Conservation (phyloP, 37 sponge, comb jelly and placozoan species). For the Beroe ovata region DNA sequence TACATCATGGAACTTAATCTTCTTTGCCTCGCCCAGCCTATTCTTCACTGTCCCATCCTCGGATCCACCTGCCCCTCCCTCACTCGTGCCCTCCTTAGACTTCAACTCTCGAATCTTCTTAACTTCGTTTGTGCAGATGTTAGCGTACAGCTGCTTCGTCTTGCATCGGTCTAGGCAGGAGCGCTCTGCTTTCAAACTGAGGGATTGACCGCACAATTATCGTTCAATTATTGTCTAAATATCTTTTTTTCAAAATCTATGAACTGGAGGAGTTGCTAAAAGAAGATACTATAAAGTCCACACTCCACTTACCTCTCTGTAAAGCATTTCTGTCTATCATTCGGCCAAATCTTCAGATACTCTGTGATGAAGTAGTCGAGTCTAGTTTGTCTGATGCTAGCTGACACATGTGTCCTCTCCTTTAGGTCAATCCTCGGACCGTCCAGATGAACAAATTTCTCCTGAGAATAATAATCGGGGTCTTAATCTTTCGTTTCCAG, state of each 20-base stretch:
- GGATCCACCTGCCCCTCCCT: background rate
- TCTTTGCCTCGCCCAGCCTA: background rate
- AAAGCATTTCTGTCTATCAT: slow-evolving; percentile 19
- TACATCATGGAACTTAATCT: background rate
- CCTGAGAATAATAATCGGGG: background rate
- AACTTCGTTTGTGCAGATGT: slow-evolving; percentile 46
- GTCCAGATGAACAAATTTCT: background rate
- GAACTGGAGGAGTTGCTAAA: too few species aligned
- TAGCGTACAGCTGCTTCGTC: slow-evolving; percentile 31
- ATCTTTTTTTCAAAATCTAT: too few species aligned
- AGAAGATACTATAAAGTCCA: too few species aligned
- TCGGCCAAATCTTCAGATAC: slow-evolving; percentile 55
- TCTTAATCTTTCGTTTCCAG: too few species aligned
- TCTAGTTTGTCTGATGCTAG: background rate
- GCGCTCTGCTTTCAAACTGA: slow-evolving; percentile 28
- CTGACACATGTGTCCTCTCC: slow-evolving; percentile 28
- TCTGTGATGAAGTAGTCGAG: slow-evolving; percentile 62
- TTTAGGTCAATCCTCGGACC: slow-evolving; percentile 35
- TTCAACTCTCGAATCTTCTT: slow-evolving; percentile 45
- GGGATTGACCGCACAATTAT: too few species aligned
- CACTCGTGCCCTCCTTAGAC: background rate
- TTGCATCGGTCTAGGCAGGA: slow-evolving; percentile 37
- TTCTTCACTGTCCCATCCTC: background rate
- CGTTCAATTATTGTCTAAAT: too few species aligned
- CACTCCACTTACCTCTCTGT: background rate